These are phyloP conservation scores for Microtus richardsoni DNA, from an alignment of 2,113 vertebrate genomes.

Conservation along the genomic window DNA sequence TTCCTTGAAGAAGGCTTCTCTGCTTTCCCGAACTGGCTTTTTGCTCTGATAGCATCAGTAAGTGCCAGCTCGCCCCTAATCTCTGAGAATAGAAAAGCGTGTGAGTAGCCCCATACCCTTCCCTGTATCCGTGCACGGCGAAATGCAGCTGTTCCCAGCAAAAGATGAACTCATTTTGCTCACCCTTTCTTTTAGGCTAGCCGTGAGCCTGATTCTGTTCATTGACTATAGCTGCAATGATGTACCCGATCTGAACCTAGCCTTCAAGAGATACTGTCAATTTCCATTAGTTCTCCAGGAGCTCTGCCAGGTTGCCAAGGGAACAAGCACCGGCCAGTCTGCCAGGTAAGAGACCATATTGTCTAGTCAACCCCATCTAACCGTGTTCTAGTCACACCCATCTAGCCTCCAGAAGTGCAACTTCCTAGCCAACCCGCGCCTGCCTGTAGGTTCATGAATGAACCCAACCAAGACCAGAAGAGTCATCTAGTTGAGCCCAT, in stretches of 20 bases:
- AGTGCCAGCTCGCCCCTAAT: not conserved
- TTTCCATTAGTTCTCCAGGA: not conserved
- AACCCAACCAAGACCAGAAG: not conserved
- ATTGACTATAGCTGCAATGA: not conserved
- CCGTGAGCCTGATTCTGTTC: not conserved
- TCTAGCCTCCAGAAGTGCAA: not conserved
- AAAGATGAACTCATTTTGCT: not conserved
- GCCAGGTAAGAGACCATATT: not conserved
- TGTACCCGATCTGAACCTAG: not conserved
- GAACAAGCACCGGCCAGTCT: not conserved
- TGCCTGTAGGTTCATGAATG: not conserved
- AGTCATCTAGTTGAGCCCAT: not conserved
- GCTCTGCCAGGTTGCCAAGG: not conserved
- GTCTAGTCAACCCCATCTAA: not conserved
- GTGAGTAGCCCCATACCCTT: not conserved
- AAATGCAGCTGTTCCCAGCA: not conserved
- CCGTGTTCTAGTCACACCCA: not conserved
- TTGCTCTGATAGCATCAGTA: not conserved
- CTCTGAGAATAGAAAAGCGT: constrained; percentile 44
- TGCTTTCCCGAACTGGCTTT: not conserved
- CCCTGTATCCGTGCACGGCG: not conserved
- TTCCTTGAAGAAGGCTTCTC: not conserved
- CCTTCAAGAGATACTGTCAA: not conserved
- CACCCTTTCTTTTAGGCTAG: not conserved
- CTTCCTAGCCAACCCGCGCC: not conserved